Base-by-base conservation (phyloP, 2,888 invertebrate species). In the Penaeus monodon region DNA sequence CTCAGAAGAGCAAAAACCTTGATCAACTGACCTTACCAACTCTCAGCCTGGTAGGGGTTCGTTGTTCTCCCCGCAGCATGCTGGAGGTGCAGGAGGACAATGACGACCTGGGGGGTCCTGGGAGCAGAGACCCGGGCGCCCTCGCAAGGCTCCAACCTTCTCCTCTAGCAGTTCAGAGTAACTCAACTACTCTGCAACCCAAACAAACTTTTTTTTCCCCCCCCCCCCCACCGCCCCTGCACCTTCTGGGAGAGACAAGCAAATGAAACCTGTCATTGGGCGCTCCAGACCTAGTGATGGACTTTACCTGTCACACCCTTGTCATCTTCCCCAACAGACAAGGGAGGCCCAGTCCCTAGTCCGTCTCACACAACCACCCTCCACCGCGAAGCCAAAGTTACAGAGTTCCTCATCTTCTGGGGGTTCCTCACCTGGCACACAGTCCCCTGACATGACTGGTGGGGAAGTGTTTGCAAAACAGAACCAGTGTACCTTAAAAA, bases 401-500 rank as follows among this genome's bases (percentile, higher is more conserved):
- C 57, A 88, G 33, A 84, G 88, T 81, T 88, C 88, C 29, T 88
- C 88, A 38, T 88, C 88, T 24, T 86, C 92, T 10, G 92, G 93
- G 27, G 94, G 94, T 0, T 94, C 94, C 89, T 90, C 90, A 29
- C 91, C 91, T 12, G 90, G 91, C 14, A 84, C 89, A 17, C 88
- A 82, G 24, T 94, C 94, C 85, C 94, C 94, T 0, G 95, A 95
- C 90, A 89, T 86, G 86, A 95, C 95, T 88, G 95, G 95, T 0
- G 96, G 96, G 0, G 96, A 96, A 91, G 93, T 95, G 63, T 96
- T 96, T 92, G 96, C 96, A 81, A 95, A 95, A 91, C 95, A 95
- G 90, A 96, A 96, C 91, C 96, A 96, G 92, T 95, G 95, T 91
- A 96, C 96, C 0, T 92, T 96, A 85, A 96, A 96, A 91, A 96